Base-by-base conservation (phyloP, 2,113 vertebrate species). In the Nerophis ophidion region DNA sequence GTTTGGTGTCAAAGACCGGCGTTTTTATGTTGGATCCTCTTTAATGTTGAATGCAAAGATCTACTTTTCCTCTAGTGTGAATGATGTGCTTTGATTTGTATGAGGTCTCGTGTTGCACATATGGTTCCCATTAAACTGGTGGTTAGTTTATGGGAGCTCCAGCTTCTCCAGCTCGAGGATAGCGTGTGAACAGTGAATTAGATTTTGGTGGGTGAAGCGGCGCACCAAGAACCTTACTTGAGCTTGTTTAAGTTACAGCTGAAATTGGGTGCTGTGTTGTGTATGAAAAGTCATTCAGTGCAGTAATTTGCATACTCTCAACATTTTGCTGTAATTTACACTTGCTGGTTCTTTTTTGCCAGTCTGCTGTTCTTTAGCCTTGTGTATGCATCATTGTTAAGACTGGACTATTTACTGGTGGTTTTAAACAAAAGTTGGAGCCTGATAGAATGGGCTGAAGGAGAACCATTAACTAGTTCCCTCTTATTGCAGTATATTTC, bases 91-190 rank as follows among this genome's bases (percentile, higher is more conserved):
- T 67, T 66, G 58, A 72, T 81, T 71, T 64, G 55, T 56, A 44
- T 63, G 56, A 68, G 64, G 68, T 54, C 55, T 44, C 72, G 65
- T 70, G 53, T 33, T 67, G 68, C 67, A 65, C 84, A 88, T 68
- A 70, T 86, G 86, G 82, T 52, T 79, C 48, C 68, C 71, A 84
- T 88, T 80, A 85, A 58, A 58, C 3, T 50, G 65, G n/a, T 53
- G 46, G 65, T 75, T 83, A 42, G 71, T 80, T 83, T 80, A 79
- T 73, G 49, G 10, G 66, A 77, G 82, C 80, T 71, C 77, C 76
- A 69, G 60, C 61, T 68, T 57, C 68, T 52, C 55, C 48, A 64
- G 59, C 63, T 60, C 7, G 17, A 38, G 65, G 70, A 71, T 83
- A 70, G 72, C 75, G 81, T 85, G 77, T 81, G 76, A 84, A 76